Conservation (phyloP, 2,113 vertebrate species). For the Xiphias gladius region DNA sequence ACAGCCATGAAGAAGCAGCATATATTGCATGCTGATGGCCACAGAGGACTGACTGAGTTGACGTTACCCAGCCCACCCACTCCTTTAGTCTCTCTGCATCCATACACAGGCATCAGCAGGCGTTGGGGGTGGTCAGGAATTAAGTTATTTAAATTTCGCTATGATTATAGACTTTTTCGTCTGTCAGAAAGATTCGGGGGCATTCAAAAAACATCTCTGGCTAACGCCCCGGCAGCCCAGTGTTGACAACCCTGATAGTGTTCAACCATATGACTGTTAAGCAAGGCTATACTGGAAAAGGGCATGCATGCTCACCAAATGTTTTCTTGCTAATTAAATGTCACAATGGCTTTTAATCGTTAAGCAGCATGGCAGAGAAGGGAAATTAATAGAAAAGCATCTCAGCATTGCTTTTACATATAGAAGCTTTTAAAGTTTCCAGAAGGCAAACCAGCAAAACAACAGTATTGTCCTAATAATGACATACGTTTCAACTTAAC, state of each 20-base stretch:
- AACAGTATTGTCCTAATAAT: neutral
- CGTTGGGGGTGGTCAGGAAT: too few relatives aligned
- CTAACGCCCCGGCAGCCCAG: too few relatives aligned
- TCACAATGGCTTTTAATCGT: conserved; percentile 32
- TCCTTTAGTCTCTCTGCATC: too few relatives aligned
- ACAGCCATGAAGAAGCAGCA: too few relatives aligned
- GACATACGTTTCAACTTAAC: neutral
- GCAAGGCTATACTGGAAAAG: conserved; percentile 66
- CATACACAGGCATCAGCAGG: too few relatives aligned
- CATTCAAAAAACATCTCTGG: too few relatives aligned
- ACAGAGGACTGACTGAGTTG: too few relatives aligned
- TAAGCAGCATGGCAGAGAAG: conserved; percentile 14
- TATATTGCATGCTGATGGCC: too few relatives aligned
- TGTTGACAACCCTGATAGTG: neutral
- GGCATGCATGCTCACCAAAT: conserved; percentile 33
- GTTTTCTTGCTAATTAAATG: conserved; percentile 55
- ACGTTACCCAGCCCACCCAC: too few relatives aligned
- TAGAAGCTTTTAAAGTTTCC: neutral
- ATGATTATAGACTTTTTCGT: too few relatives aligned
- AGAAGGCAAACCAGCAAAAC: neutral
- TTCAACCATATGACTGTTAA: conserved; percentile 60
- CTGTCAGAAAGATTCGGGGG: too few relatives aligned
- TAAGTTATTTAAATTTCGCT: too few relatives aligned
- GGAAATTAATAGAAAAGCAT: neutral
- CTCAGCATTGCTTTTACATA: neutral